Evolutionary conservation across 2,113 vertebrate genomes (phyloP).

Genomic region (Xiphophorus hellerii): DNA sequence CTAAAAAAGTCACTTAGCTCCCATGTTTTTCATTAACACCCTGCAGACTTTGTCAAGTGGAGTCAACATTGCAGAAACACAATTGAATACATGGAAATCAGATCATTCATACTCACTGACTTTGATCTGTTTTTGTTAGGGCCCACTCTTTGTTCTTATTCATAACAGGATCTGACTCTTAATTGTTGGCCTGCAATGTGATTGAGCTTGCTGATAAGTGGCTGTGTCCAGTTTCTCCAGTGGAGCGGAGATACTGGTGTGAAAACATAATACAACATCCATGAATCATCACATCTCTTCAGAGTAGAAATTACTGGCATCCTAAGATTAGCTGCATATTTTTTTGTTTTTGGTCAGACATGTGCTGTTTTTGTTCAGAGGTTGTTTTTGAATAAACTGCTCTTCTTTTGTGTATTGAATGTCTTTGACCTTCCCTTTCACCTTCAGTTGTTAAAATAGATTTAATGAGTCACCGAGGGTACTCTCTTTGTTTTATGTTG

Average conservation of each 20-base stretch:
- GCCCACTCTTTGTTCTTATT: slow-evolving; percentile 29
- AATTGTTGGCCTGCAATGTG: slow-evolving; percentile 35
- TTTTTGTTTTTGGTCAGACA: not conserved
- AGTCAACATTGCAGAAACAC: slow-evolving; percentile 3
- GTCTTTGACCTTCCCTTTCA: not conserved
- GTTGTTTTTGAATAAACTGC: not conserved
- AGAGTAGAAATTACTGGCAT: not conserved
- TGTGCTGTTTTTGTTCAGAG: not conserved
- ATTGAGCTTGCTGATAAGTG: slow-evolving; percentile 28
- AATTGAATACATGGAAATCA: slow-evolving; percentile 39
- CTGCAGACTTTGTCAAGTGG: not conserved
- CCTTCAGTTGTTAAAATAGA: not conserved
- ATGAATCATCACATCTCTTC: slow-evolving; percentile 15
- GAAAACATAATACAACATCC: slow-evolving; percentile 1
- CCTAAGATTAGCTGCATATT: not conserved
- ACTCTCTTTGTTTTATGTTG: not conserved
- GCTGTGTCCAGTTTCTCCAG: slow-evolving; percentile 1
- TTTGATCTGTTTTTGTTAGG: slow-evolving; percentile 28
- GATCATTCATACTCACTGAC: slow-evolving; percentile 37
- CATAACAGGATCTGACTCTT: slow-evolving; percentile 39
- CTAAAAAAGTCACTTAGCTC: slow-evolving; percentile 3
- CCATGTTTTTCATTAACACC: not conserved
- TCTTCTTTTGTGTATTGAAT: not conserved
- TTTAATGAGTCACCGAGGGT: not conserved
- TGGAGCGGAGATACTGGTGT: slow-evolving; percentile 1